Evolutionary conservation across 1,140 invertebrate genomes (phyloP).

Genomic region (Lepidotrigona ventralis): DNA sequence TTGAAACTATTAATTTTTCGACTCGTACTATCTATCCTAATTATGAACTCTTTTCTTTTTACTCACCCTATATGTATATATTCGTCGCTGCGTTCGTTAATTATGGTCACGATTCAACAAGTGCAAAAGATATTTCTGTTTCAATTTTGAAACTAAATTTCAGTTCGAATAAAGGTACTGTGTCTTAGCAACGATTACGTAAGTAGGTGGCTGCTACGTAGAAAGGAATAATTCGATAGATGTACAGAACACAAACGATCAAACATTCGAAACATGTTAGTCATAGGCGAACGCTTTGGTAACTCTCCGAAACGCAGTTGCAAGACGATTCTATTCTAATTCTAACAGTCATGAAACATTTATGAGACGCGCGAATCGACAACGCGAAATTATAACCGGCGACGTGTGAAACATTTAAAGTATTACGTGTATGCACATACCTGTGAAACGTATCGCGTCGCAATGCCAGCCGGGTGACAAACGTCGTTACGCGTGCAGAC

Average conservation of each 20-base stretch:
- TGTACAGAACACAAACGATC: not conserved
- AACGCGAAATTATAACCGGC: slow-evolving; percentile 27
- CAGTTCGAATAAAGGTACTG: not conserved
- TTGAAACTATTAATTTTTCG: too few relatives aligned
- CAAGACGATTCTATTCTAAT: slow-evolving; percentile 38
- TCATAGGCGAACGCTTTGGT: not conserved
- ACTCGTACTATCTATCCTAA: too few relatives aligned
- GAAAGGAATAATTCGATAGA: not conserved
- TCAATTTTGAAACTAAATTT: not conserved
- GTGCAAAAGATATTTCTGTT: not conserved
- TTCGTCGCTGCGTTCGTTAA: not conserved
- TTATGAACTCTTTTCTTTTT: too few relatives aligned
- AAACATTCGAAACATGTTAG: slow-evolving; percentile 2
- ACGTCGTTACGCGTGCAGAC: not conserved
- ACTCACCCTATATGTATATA: too few relatives aligned
- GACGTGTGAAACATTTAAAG: slow-evolving; percentile 19
- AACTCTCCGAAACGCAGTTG: slow-evolving; percentile 18
- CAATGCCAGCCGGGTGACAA: not conserved
- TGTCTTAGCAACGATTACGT: not conserved
- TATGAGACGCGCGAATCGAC: slow-evolving; percentile 34
- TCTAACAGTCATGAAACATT: slow-evolving; percentile 37
- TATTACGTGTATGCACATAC: slow-evolving; percentile 21
- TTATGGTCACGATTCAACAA: not conserved
- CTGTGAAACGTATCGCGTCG: not conserved
- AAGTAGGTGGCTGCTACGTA: not conserved